Conservation (phyloP, 2,113 vertebrate genomes). For the Thunnus maccoyii region DNA sequence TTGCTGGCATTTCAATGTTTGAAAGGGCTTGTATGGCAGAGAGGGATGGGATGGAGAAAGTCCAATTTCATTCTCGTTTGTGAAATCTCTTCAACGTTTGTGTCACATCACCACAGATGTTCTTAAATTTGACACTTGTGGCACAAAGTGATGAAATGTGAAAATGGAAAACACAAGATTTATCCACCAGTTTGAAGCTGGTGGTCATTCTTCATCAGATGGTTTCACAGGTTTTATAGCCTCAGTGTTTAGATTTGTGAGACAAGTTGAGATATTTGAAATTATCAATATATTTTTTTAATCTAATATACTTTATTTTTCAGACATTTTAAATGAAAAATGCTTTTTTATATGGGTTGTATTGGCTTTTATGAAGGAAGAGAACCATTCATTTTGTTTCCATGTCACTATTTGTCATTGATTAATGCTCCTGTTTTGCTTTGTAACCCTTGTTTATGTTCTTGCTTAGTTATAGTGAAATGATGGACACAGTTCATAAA, state of each 20-base stretch:
- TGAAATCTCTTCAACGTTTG: neutral
- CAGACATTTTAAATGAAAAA: neutral
- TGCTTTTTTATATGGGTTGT: neutral
- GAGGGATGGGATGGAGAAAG: neutral
- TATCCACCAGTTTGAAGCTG: neutral
- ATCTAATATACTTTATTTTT: neutral
- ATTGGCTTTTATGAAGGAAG: neutral
- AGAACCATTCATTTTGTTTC: neutral
- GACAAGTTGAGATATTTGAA: neutral
- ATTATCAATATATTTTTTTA: neutral
- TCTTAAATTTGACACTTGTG: slow-evolving; percentile 23
- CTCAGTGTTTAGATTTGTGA: neutral
- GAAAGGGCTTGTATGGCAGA: slow-evolving; percentile 13
- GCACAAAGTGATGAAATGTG: slow-evolving; percentile 31
- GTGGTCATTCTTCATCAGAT: neutral
- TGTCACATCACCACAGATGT: neutral
- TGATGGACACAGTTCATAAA: neutral
- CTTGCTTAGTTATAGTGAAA: neutral
- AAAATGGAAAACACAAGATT: neutral
- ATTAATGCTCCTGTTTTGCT: neutral
- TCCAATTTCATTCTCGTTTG: neutral
- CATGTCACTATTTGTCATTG: neutral
- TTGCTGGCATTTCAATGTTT: slow-evolving; percentile 62
- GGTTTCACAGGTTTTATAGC: neutral
- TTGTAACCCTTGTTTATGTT: too few species aligned